Evolutionary conservation across 1,140 invertebrate species (phyloP).

Genomic region (Arctopsyche grandis): DNA sequence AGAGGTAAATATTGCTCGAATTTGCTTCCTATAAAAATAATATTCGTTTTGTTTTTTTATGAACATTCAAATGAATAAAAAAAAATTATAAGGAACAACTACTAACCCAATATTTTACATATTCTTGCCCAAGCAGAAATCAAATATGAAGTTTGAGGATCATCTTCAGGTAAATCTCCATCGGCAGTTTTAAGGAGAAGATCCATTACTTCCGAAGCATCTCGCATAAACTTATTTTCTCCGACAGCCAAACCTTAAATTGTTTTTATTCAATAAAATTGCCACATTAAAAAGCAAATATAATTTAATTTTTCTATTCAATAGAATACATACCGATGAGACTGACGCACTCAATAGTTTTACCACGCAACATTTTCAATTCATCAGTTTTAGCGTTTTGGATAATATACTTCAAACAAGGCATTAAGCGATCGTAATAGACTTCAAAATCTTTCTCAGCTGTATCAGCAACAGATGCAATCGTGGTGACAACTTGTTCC

Average conservation of each 20-base stretch:
- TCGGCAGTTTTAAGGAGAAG: constrained; percentile 91
- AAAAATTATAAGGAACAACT: constrained; percentile 11
- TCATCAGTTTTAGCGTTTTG: constrained; percentile 91
- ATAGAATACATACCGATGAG: constrained; percentile 81
- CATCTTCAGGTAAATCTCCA: constrained; percentile 88
- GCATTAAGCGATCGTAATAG: constrained; percentile 90
- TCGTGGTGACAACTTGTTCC: constrained; percentile 97
- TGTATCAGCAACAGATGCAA: constrained; percentile 98
- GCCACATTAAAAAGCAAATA: background rate
- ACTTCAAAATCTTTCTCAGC: constrained; percentile 94
- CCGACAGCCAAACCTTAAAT: constrained; percentile 88
- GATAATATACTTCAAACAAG: constrained; percentile 97
- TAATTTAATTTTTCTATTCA: background rate
- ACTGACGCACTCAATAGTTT: constrained; percentile 98
- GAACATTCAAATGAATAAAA: background rate
- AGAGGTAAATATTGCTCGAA: constrained; percentile 97
- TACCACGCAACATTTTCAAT: constrained; percentile 89
- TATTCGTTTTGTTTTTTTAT: background rate
- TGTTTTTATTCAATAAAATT: constrained; percentile 40
- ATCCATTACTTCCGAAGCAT: constrained; percentile 97
- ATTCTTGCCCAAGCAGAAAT: constrained; percentile 99
- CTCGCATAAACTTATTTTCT: constrained; percentile 91
- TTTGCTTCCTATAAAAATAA: constrained; percentile 74
- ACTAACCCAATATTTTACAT: constrained; percentile 92
- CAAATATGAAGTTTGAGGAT: constrained; percentile 97